Percentiles rank a stretch among this genome's conserved stretches.
Conservation (phyloP, 2,888 invertebrate genomes). For the Melinaea marsaeus region DNA sequence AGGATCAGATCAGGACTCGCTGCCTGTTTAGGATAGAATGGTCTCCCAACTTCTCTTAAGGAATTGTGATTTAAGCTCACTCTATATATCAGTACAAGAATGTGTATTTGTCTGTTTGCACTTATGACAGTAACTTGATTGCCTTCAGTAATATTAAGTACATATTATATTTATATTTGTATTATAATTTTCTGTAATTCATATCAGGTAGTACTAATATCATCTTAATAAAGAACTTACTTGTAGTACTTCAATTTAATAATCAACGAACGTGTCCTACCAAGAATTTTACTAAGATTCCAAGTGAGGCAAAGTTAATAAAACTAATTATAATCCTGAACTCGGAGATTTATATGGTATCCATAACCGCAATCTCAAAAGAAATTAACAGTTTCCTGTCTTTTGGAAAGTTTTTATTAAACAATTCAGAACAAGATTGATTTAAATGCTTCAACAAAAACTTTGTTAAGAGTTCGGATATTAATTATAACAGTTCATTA, state of each 20-base stretch:
- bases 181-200: too few relatives aligned
- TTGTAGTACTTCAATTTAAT: conserved; percentile 2
- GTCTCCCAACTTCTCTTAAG: too few relatives aligned
- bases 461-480: neutral
- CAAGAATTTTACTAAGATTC: neutral
- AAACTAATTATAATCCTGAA: conserved; percentile 1
- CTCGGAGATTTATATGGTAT: conserved; percentile 16
- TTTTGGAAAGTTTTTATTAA: conserved; percentile 22
- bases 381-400: conserved; percentile 26
- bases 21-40: too few relatives aligned
- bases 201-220: neutral
- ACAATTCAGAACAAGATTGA: conserved; percentile 19
- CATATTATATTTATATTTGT: neutral
- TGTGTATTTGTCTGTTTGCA: too few relatives aligned
- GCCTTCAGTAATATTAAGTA: neutral
- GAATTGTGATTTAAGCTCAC: too few relatives aligned
- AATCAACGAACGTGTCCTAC: neutral
- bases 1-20: too few relatives aligned
- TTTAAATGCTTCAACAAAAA: conserved; percentile 8
- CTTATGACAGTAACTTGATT: too few relatives aligned
- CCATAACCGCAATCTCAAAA: conserved; percentile 17
- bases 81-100: too few relatives aligned
- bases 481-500: too few relatives aligned
- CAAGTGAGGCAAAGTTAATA: neutral
- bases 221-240: neutral